These are phyloP conservation scores for Neolamprologus devosi DNA, from an alignment of 2,113 vertebrate species.

Conservation along the genomic window DNA sequence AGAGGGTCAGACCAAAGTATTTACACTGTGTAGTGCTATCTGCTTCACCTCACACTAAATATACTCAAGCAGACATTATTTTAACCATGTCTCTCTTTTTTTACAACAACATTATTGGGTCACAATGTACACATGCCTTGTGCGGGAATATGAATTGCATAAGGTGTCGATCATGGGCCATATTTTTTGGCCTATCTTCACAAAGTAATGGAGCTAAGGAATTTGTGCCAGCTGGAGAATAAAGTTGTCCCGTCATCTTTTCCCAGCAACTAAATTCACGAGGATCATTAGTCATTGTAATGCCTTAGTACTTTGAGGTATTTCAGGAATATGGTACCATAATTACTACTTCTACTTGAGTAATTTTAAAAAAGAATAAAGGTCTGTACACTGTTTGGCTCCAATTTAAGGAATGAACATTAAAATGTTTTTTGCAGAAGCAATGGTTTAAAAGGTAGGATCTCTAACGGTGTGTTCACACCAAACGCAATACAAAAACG, in stretches of 20 bases:
- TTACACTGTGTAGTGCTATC: background rate
- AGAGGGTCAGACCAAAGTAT: background rate
- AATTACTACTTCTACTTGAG: background rate
- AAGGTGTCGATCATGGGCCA: background rate
- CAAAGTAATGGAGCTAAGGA: background rate
- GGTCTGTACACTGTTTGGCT: background rate
- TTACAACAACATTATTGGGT: background rate
- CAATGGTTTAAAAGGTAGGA: background rate
- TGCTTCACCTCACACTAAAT: background rate
- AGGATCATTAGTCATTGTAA: background rate
- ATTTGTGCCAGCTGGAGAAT: background rate
- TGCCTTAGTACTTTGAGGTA: background rate
- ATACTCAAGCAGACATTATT: background rate
- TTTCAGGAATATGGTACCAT: background rate
- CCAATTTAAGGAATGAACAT: background rate
- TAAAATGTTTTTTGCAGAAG: fast-evolving
- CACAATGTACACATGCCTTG: background rate
- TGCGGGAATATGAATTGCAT: background rate
- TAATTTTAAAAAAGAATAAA: background rate
- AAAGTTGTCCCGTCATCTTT: background rate
- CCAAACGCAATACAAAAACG: background rate
- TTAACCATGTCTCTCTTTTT: background rate
- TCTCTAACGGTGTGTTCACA: background rate
- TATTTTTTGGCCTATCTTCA: background rate
- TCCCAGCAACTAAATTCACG: background rate